Evolutionary conservation across 2,797 vertebrate genomes (phyloP).

Genomic region (Brachyrhaphis roseni): DNA sequence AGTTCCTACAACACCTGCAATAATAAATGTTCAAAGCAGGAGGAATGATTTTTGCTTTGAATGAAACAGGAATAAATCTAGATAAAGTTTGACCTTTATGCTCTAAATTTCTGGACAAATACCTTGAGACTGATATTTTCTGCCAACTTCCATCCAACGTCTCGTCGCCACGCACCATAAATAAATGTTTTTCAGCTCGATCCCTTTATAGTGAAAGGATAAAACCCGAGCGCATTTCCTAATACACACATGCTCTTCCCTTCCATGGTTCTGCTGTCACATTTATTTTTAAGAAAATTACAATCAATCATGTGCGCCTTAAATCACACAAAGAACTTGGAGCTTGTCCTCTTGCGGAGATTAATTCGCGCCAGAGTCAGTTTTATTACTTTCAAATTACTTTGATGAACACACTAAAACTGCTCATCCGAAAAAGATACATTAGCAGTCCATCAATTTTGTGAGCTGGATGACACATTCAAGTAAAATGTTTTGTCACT

Average conservation of each 20-base stretch:
- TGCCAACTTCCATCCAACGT: too few relatives aligned
- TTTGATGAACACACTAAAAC: constrained; percentile 62
- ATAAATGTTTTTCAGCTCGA: neutral
- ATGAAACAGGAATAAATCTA: neutral
- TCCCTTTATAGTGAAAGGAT: neutral
- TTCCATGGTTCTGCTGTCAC: constrained; percentile 17
- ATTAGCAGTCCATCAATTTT: constrained; percentile 67
- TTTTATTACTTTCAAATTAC: constrained; percentile 69
- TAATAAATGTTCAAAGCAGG: neutral
- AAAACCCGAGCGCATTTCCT: neutral
- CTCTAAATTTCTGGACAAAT: neutral
- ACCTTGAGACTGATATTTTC: neutral
- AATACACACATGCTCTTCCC: constrained; percentile 7
- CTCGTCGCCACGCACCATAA: constrained; percentile 1
- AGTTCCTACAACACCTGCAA: neutral
- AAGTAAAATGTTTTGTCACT: constrained; percentile 53
- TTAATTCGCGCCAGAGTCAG: constrained; percentile 53
- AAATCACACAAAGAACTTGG: constrained; percentile 53
- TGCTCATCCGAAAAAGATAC: constrained; percentile 47
- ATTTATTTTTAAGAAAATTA: constrained; percentile 36
- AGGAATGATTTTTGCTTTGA: neutral
- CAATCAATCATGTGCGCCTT: constrained; percentile 47
- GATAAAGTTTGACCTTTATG: neutral
- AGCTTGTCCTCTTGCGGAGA: constrained; percentile 44
- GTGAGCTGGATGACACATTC: constrained; percentile 52